Base-by-base conservation (phyloP, 35 echinoderm and acorn worm species). In the Heliocidaris erythrogramma region DNA sequence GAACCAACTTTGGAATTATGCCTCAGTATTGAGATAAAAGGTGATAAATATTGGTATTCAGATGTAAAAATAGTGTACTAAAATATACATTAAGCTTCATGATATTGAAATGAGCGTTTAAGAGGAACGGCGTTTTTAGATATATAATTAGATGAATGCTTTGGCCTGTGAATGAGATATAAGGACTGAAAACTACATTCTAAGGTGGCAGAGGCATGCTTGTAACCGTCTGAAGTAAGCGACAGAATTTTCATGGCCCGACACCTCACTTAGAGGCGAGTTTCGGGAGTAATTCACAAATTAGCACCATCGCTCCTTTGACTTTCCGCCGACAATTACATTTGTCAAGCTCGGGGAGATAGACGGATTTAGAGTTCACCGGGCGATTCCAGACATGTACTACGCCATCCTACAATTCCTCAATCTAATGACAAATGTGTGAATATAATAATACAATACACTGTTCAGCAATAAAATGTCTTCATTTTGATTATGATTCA, bases 241-340 rank as follows among this genome's bases (percentile, higher is more conserved):
- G 65, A 78, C 65, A 78, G 65, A 78, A 78, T 48, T 48, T 31
- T 89, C 87, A 89, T 89, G 87, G 31, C 87, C 87, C 87, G 47
- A 89, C 87, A 89, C 87, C 87, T 89, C 87, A 32, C 18, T 89
- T 48, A 89, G 87, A 89, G 87, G 87, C 65, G 87, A 89, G 87
- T 48, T 89, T 89, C 87, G 47, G 65, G 87, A 89, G 31, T 89
- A 32, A 89, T 89, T 89, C 87, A 89, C 8, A 89, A 89, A 89
- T 89, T 89, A 89, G 87, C 87, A 48, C 87, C 87, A 89, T 89
- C 87, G 87, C 11, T 89, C 87, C 47, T 89, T 89, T 89, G 87
- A 89, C 87, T 32, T 78, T 30, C 31, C 87, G 87, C 87, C 87
- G 87, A 89, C 87, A 89, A 89, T 89, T 89, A 89, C 87, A 89